Evolutionary conservation across 2,888 invertebrate genomes (phyloP), one percentile per base, ranked within the genome.

Genomic region (Drosophila pseudotalamancana): DNA sequence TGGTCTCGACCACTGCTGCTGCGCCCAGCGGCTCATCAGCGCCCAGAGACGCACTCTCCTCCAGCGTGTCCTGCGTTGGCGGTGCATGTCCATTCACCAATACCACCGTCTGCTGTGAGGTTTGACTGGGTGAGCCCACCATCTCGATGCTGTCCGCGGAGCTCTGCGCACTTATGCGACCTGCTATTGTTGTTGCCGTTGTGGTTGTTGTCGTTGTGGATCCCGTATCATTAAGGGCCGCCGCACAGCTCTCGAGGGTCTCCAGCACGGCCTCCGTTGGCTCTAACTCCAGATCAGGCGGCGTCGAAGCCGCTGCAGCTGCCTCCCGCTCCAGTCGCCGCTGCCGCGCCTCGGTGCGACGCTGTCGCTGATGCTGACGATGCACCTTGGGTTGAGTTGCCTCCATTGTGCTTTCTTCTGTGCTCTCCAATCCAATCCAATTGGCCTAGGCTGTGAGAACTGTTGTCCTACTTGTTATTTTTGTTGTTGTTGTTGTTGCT

Each of bases 351-450:
- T 88, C 89, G 21, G 90, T 89, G 63, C 88, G 89, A 9, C 89
- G 85, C 60, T 91, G 90, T 54, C 91, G 89, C 70, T 90, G 90
- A 63, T 90, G 90, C 79, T 91, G 91, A 60, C 90, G 90, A 87
- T 91, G 91, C 75, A 91, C 91, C 88, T 91, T 91, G 73, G 91
- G 90, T 70, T 77, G 77, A n/a, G 89, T 84, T 53, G 88, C 83
- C 79, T 91, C 91, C 91, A 91, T 91, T 35, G 25, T 18, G 9
- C 9, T 43, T 6, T 42, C 21, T 37, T 19, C 6, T 11, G 6
- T 3, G 23, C 45, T 45, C 9, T 21, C n/a, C n/a, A n/a, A n/a
- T n/a, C n/a, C 53, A 50, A 55, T 55, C 23, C 51, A 56, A 35
- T 63, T 62, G 51, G 46, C 50, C 49, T 45, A 45, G n/a, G 34